Conservation (phyloP, 2,797 vertebrate species). For the Micromesistius poutassou region DNA sequence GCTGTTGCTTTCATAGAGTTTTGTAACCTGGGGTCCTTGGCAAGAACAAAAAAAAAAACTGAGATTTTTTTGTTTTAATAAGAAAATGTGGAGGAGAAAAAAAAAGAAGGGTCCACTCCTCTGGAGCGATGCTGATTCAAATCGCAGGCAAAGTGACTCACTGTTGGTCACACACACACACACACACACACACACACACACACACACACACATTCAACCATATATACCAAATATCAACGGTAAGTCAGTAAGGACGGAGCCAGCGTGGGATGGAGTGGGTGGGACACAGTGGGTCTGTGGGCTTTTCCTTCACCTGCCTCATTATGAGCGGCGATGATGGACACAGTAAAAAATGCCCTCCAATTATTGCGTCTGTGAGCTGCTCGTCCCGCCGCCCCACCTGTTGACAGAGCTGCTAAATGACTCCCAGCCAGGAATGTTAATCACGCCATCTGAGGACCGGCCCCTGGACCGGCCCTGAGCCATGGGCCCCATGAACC, state of each 20-base stretch:
- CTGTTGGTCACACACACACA: neutral
- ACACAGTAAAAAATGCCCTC: conserved; percentile 73
- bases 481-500: conserved; percentile 41
- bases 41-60: conserved; percentile 43
- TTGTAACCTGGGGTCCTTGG: conserved; percentile 77
- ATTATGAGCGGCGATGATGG: conserved; percentile 78
- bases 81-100: conserved; percentile 30
- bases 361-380: conserved; percentile 69
- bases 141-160: neutral
- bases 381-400: conserved; percentile 70
- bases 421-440: conserved; percentile 65
- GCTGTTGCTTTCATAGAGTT: conserved; percentile 90
- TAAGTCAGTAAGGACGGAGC: neutral
- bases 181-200: neutral
- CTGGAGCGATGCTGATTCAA: neutral
- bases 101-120: neutral
- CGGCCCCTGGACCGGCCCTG: conserved; percentile 42
- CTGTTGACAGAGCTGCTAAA: conserved; percentile 77
- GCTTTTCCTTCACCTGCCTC: conserved; percentile 70
- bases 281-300: neutral
- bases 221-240: neutral
- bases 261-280: neutral
- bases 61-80: conserved; percentile 26
- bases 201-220: conserved; percentile 1
- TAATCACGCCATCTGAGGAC: conserved; percentile 70